Percentiles rank a stretch among this genome's conserved stretches.
These are phyloP conservation scores for Patella depressa DNA, from an alignment of 2,888 invertebrate species.

Conservation along the genomic window DNA sequence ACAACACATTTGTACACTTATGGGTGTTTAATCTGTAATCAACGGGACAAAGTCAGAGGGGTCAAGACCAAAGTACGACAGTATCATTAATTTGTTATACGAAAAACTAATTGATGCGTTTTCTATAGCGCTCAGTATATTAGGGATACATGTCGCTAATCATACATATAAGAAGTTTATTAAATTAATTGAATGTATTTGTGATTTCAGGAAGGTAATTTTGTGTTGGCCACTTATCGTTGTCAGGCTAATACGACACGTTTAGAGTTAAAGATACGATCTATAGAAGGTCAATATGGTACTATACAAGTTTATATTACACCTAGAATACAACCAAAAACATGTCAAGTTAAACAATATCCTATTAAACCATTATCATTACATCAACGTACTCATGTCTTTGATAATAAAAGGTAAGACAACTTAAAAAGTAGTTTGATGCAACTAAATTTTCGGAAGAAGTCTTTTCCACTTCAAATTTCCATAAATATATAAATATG, in stretches of 20 bases:
- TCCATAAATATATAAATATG: too few relatives aligned
- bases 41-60: too few relatives aligned
- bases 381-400: slow-evolving; percentile 80
- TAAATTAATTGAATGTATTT: background rate
- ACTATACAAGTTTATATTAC: slow-evolving; percentile 83
- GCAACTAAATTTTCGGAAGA: too few relatives aligned
- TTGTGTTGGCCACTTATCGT: slow-evolving; percentile 86
- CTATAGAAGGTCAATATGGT: slow-evolving; percentile 85
- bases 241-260: slow-evolving; percentile 94
- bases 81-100: too few relatives aligned
- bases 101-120: too few relatives aligned
- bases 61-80: too few relatives aligned
- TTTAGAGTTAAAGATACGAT: slow-evolving; percentile 87
- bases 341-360: slow-evolving; percentile 80
- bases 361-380: slow-evolving; percentile 84
- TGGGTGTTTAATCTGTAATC: too few relatives aligned
- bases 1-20: too few relatives aligned
- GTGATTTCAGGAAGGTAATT: slow-evolving; percentile 77
- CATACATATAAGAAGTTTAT: too few relatives aligned
- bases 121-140: too few relatives aligned
- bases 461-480: too few relatives aligned
- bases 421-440: background rate
- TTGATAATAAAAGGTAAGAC: slow-evolving; percentile 75
- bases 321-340: slow-evolving; percentile 84
- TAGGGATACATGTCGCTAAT: too few relatives aligned